A percentile compares a stretch with the other conserved stretches of the same genome.
Evolutionary conservation across 2,113 vertebrate genomes (phyloP).

Genomic region (Mohoua ochrocephala): DNA sequence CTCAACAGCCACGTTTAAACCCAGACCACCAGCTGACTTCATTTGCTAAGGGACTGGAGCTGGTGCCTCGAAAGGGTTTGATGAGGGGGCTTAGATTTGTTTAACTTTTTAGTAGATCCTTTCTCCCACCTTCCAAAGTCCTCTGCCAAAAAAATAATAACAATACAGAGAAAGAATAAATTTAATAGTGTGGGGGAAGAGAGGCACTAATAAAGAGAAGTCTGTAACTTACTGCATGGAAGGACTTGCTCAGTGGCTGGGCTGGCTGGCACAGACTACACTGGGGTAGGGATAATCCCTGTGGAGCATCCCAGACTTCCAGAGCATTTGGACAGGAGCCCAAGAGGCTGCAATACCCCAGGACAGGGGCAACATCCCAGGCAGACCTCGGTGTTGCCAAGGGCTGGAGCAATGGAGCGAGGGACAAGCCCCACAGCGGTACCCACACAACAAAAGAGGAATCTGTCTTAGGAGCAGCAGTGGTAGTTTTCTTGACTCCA

Average conservation of each 20-base stretch:
- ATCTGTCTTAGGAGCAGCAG: not conserved
- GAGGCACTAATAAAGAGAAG: not conserved
- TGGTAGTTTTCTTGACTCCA: not conserved
- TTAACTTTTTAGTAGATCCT: not conserved
- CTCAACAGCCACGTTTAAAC: not conserved
- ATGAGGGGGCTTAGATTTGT: not conserved
- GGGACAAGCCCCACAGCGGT: not conserved
- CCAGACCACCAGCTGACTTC: conserved; percentile 24
- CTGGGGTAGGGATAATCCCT: not conserved
- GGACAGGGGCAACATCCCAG: not conserved
- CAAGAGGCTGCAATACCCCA: not conserved
- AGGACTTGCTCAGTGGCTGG: not conserved
- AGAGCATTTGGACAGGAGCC: not conserved
- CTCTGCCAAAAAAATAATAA: conserved; percentile 2
- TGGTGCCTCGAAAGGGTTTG: not conserved
- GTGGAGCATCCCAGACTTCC: not conserved
- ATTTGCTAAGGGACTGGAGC: not conserved
- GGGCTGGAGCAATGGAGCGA: not conserved
- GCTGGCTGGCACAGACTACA: not conserved
- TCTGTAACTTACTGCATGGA: not conserved
- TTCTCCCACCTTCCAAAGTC: conserved; percentile 3
- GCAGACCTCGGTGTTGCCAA: not conserved
- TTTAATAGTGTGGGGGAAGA: not conserved
- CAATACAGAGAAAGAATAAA: not conserved
- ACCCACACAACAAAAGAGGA: not conserved